Base-by-base conservation (phyloP, 1,140 invertebrate species). In the Drosophila parvula region DNA sequence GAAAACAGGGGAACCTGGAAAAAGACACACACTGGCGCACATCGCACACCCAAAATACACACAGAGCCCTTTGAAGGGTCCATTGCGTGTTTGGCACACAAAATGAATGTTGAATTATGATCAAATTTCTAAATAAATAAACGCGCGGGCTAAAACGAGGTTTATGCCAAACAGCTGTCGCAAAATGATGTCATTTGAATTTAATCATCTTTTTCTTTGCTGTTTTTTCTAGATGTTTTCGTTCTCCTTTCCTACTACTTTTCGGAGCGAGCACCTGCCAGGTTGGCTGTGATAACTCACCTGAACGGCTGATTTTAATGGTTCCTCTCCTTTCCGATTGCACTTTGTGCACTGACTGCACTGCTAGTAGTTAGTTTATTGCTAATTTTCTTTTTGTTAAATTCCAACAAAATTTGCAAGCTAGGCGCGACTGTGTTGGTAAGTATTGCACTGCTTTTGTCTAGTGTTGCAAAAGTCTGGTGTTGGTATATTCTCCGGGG, bases 121-220 rank as follows among this genome's bases (percentile, higher is more conserved):
- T 78, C 64, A 63, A 77, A 78, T 77, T 78, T 78, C 74, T 44
- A 83, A 83, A 70, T 88, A 86, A 86, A 88, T 79, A 83, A 79
- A 83, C 43, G 62, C 56, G 67, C 73, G 56, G 64, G 53, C 71
- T 51, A 62, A 68, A 84, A 84, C 47, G 67, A 36, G 58, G 30
- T 41, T 77, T 57, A 45, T 59, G 69, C 58, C 67, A 45, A 56
- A 73, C 58, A 78, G 56, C 67, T 76, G 74, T 76, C 74, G 73
- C 74, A 53, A 75, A 79, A 86, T 86, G 82, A 86, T 86, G 83
- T 86, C 83, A 86, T 89, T 77, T 88, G 76, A 79, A 78, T 74
- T 79, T 67, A 74, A 78, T 78, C 44, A 88, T 70, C 57, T 38
- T 38, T 55, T 34, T 47, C 44, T 79, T 32, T 64, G 55, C 8